These are phyloP conservation scores for Muntiacus reevesi DNA, from an alignment of 2,113 vertebrate genomes.

Conservation along the genomic window DNA sequence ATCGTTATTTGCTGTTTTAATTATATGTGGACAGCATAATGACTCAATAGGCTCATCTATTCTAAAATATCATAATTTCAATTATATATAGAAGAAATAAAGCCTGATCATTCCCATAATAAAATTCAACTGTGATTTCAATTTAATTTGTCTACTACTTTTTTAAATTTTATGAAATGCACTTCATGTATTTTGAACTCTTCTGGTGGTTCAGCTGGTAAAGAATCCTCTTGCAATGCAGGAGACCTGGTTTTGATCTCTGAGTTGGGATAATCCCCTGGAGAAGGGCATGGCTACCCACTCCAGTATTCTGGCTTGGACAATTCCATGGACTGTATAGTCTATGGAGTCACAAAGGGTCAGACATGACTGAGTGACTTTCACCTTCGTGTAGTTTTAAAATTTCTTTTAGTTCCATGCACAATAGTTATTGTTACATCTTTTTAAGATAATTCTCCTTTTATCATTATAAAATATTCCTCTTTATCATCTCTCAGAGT, in stretches of 20 bases:
- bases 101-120: not conserved
- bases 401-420: not conserved
- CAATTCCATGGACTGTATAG: not conserved
- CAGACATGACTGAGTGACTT: not conserved
- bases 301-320: not conserved
- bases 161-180: not conserved
- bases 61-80: not conserved
- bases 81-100: not conserved
- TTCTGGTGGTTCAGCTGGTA: not conserved
- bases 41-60: not conserved
- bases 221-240: not conserved
- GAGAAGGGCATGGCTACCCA: not conserved
- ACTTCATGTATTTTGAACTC: not conserved
- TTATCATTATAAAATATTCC: not conserved
- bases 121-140: not conserved
- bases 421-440: not conserved
- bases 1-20: not conserved
- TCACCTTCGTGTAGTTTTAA: not conserved
- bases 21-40: not conserved
- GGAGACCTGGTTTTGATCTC: not conserved
- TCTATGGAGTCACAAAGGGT: not conserved
- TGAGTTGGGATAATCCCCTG: not conserved
- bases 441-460: not conserved
- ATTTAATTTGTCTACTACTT: not conserved
- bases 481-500: not conserved